Base-by-base conservation (phyloP, 92 coral and sea anemone species). In the Scolanthus callimorphus region DNA sequence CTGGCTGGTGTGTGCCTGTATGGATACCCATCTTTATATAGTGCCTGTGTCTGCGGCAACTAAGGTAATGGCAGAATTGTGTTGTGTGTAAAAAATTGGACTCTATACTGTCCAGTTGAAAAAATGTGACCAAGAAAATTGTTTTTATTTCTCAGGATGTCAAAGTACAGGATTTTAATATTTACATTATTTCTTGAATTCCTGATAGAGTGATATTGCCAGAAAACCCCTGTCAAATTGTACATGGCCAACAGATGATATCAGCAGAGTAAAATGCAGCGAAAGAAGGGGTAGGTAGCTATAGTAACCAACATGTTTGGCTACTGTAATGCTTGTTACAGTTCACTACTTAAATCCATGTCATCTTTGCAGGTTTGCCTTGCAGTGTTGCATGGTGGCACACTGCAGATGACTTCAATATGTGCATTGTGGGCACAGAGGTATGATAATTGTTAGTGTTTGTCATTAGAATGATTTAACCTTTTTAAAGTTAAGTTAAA, bases 331-430 rank as follows among this genome's bases (percentile, higher is more conserved):
- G 49, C 17, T 57, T n/a, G 19, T 34, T 34, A 15, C 6, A 6
- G 6, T 34, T 34, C 41, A 34, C 41, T n/a, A n/a, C n/a, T n/a
- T n/a, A n/a, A n/a, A n/a, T n/a, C n/a, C n/a, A n/a, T n/a, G n/a
- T n/a, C n/a, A n/a, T n/a, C n/a, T 15, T 23, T 25, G 13, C 2
- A 92, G 98, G 96, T 39, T 64, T 72, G 46, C 86, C 87, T n/a
- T 85, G 90, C n/a, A 89, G 96, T 38, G 39, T 84, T 30, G 87
- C 80, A 4, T 92, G 98, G 98, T 92, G 98, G 98, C 96, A 80
- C 47, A 88, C 94, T 21, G 86, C 83, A 4, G 91, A 88, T 46
- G 85, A 84, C 43, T 73, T 89, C 30, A 85, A 92, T 65, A 88
- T 92, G 67, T 85, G 90, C 73, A 67, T 92, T 39, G 67, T 92